Percentiles rank a stretch among this genome's conserved stretches.
phyloP scores from a whole-genome alignment of 2,888 invertebrate genomes.

The Heteromyza rotundicornis region DNA sequence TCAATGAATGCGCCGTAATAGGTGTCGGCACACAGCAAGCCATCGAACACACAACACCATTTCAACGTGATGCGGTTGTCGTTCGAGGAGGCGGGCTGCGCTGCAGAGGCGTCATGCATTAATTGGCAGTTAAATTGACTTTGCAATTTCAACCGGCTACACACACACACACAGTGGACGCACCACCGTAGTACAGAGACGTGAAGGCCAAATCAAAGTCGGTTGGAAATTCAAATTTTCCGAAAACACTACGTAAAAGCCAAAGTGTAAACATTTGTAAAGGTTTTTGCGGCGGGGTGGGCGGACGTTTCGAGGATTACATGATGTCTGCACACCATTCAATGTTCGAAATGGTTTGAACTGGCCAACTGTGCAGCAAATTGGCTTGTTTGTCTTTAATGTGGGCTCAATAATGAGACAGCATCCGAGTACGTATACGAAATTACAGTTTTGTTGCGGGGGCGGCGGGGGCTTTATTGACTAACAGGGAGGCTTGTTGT shows the following conservation, averaged over 20 bases:
- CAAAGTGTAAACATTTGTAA: slow-evolving; percentile 7
- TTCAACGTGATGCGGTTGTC: background rate
- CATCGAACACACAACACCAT: slow-evolving; percentile 2
- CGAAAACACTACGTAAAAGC: background rate
- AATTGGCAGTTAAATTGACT: slow-evolving; percentile 59
- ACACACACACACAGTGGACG: background rate
- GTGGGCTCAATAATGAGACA: too few relatives aligned
- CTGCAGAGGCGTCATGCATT: slow-evolving; percentile 43
- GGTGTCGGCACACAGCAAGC: slow-evolving; percentile 44
- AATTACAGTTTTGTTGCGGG: too few relatives aligned
- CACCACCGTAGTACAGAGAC: background rate
- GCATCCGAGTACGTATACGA: too few relatives aligned
- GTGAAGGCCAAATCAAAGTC: background rate
- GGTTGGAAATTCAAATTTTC: background rate
- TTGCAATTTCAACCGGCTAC: slow-evolving; percentile 35
- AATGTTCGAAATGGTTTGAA: too few relatives aligned
- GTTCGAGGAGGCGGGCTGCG: slow-evolving; percentile 5
- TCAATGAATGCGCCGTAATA: slow-evolving; percentile 42
- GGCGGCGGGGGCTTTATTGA: too few relatives aligned
- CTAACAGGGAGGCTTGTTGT: too few relatives aligned
- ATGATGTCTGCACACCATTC: too few relatives aligned
- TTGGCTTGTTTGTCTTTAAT: too few relatives aligned
- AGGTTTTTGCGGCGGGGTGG: background rate
- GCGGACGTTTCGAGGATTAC: background rate
- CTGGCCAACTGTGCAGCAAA: too few relatives aligned